Evolutionary conservation across 2,113 vertebrate species (phyloP).

Genomic region (Felis catus): DNA sequence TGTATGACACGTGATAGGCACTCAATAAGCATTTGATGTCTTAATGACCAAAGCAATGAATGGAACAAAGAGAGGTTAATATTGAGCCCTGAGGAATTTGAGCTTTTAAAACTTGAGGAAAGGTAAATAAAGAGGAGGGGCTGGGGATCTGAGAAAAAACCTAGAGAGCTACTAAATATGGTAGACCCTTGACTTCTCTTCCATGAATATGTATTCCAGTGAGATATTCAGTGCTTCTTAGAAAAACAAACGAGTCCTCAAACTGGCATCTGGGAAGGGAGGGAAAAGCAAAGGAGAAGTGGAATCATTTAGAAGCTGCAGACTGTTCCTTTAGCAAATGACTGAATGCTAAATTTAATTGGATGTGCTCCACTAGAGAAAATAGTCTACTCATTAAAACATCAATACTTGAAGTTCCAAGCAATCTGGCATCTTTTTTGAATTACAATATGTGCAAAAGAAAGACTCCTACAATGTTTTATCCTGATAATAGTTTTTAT

Average conservation of each 20-base stretch:
- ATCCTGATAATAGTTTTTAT: conserved; percentile 70
- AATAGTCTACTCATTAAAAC: conserved; percentile 84
- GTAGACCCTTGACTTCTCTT: conserved; percentile 13
- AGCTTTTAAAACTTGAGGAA: background rate
- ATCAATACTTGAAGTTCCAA: conserved; percentile 81
- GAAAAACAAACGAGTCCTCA: conserved; percentile 82
- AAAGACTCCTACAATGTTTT: conserved; percentile 75
- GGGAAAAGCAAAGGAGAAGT: conserved; percentile 64
- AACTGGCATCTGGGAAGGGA: conserved; percentile 63
- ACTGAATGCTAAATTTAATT: conserved; percentile 83
- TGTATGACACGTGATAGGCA: fast-evolving
- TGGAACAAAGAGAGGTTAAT: background rate
- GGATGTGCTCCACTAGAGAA: conserved; percentile 84
- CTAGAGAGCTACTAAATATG: conserved; percentile 31
- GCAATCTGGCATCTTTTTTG: conserved; percentile 77
- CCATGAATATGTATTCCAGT: conserved; percentile 19
- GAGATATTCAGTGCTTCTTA: conserved; percentile 65
- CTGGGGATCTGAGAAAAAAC: background rate
- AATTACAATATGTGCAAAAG: conserved; percentile 77
- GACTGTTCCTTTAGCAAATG: conserved; percentile 80
- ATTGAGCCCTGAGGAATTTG: background rate
- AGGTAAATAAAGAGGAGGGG: background rate
- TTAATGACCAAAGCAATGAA: background rate
- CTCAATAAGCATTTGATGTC: background rate
- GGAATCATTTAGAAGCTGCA: conserved; percentile 79